A percentile compares a stretch with the other conserved stretches of the same genome.
Evolutionary conservation across 2,888 invertebrate species (phyloP).

Genomic region (Embidobia sp.): DNA sequence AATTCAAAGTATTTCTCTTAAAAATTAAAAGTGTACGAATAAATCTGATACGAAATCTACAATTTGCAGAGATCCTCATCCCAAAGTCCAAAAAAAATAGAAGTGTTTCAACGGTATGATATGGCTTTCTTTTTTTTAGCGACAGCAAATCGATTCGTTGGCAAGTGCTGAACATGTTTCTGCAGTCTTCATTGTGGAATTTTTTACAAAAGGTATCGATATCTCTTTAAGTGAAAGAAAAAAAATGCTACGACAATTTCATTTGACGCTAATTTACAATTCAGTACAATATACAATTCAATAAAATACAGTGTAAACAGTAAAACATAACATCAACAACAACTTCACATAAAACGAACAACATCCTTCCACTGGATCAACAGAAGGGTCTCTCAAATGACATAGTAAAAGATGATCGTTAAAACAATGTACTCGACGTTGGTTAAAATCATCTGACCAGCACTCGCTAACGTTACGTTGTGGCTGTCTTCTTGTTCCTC

Average conservation of each 20-base stretch:
- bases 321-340: conserved; percentile 11
- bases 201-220: background rate
- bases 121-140: conserved; percentile 12
- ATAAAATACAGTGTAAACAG: too few relatives aligned
- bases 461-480: conserved; percentile 65
- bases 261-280: background rate
- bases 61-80: conserved; percentile 22
- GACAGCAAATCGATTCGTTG: background rate
- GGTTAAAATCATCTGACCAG: conserved; percentile 72
- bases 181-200: conserved; percentile 26
- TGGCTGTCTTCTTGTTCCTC: conserved; percentile 41
- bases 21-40: too few relatives aligned
- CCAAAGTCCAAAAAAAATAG: conserved; percentile 24
- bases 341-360: background rate
- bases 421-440: conserved; percentile 75
- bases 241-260: background rate
- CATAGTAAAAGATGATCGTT: conserved; percentile 73
- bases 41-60: too few relatives aligned
- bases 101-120: background rate
- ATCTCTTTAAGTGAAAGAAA: background rate
- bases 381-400: conserved; percentile 67
- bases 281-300: too few relatives aligned
- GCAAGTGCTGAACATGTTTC: conserved; percentile 36
- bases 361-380: background rate
- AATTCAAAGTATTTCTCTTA: too few relatives aligned